Conservation (phyloP, 2,113 vertebrate genomes). For the Redunca redunca region DNA sequence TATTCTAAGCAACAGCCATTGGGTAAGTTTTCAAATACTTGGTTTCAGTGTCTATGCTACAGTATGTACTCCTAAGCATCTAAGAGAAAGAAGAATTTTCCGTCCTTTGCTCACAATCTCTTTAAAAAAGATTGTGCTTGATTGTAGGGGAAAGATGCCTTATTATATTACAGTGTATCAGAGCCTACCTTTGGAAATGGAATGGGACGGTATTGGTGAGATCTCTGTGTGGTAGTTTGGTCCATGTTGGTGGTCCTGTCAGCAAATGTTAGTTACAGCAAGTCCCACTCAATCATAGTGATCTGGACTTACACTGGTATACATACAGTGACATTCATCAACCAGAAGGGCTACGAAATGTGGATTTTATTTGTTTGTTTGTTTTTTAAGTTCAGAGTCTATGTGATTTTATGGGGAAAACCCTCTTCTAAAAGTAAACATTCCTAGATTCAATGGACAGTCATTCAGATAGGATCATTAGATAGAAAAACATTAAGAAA, state of each 20-base stretch:
- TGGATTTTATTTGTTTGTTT: background rate
- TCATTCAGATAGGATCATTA: background rate
- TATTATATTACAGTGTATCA: background rate
- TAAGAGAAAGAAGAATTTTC: background rate
- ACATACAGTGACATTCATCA: too few species aligned
- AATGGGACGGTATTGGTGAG: rapidly evolving
- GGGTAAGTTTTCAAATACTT: background rate
- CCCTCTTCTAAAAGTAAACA: background rate
- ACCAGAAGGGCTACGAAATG: background rate
- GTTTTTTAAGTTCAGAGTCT: background rate
- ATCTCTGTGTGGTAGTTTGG: rapidly evolving
- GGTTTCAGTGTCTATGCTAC: background rate
- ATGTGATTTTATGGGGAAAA: background rate
- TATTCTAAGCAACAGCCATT: background rate
- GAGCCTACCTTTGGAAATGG: background rate
- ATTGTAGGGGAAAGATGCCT: background rate
- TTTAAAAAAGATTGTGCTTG: background rate
- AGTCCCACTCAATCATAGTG: background rate
- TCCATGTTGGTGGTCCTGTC: background rate
- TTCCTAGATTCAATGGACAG: background rate
- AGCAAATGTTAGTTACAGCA: background rate
- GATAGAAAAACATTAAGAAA: background rate
- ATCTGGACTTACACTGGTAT: background rate
- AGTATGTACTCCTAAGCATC: background rate
- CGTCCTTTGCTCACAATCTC: background rate